Base-by-base conservation (phyloP, 2,888 invertebrate genomes). In the Drosophila kokeensis region DNA sequence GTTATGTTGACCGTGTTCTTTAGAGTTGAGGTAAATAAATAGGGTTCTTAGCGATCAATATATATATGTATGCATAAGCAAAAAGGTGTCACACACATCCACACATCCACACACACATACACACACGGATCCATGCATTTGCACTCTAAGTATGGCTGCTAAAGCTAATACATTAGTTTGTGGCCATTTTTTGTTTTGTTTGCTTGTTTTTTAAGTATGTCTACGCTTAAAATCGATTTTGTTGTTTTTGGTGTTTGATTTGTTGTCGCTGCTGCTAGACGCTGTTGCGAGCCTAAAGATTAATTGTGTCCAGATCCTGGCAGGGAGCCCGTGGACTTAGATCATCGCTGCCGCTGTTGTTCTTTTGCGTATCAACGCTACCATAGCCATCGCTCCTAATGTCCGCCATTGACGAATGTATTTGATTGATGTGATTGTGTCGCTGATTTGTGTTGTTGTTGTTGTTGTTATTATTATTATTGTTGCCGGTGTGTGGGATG, bases 271-370 rank as follows among this genome's bases (percentile, higher is more conserved):
- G 42, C 53, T 50, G 38, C 66, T 61, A 61, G 42, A 53, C 59
- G 58, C 45, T 42, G 42, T 54, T 58, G 45, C 27, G 40, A 64
- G 29, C 72, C 83, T 94, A 96, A 92, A 96, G 94, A 94, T 96
- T 96, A 82, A 96, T 95, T 55, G 96, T 96, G 93, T 96, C 96
- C 91, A 96, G 94, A 93, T 96, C 95, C 94, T 96, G 96, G 86
- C 95, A 95, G 78, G 96, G 96, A 69, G 96, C 96, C 79, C 95
- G 94, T 57, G 94, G 91, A 92, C 93, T 90, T 84, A 93, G 82
- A 85, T 92, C 92, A 63, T 91, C 91, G 50, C 81, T 79, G 54
- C 77, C 82, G 40, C 72, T 76, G 59, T 76, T 82, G 32, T 62
- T 60, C 3, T 55, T 64, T 15, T 50, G 58, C n/a, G 60, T 66